Conservation (phyloP, 2,113 vertebrate genomes). For the Riparia riparia region DNA sequence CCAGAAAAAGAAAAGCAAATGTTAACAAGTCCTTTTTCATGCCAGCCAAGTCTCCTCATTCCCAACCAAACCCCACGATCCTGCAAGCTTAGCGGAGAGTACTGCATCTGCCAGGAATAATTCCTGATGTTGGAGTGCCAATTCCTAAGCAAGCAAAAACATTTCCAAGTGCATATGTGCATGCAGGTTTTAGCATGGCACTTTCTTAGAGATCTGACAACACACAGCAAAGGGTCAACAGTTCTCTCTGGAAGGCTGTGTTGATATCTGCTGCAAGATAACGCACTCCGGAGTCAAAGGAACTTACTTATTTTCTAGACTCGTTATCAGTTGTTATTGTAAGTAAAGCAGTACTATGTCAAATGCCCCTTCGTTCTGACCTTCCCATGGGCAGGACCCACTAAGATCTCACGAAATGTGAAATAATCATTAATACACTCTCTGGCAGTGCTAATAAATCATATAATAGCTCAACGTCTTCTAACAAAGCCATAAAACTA, state of each 20-base stretch:
- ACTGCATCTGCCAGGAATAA: background rate
- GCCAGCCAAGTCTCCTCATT: background rate
- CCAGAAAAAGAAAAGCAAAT: background rate
- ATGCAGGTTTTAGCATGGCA: background rate
- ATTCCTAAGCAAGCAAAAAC: background rate
- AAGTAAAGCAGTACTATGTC: slow-evolving; percentile 44
- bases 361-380: slow-evolving; percentile 43
- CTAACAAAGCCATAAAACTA: slow-evolving; percentile 39
- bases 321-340: slow-evolving; percentile 58
- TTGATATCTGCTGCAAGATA: slow-evolving; percentile 56
- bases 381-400: slow-evolving; percentile 48
- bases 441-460: slow-evolving; percentile 52
- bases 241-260: slow-evolving; percentile 41
- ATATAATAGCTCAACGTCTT: background rate
- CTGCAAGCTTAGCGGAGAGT: rapidly evolving
- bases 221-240: background rate
- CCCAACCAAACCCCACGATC: background rate
- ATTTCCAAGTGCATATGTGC: background rate
- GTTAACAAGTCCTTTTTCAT: background rate
- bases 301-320: slow-evolving; percentile 48
- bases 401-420: slow-evolving; percentile 51
- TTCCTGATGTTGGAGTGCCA: background rate
- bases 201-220: slow-evolving; percentile 30
- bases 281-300: slow-evolving; percentile 6
- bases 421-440: slow-evolving; percentile 56